Evolutionary conservation across 2,888 invertebrate genomes (phyloP).

Genomic region (Leptothorax acervorum): DNA sequence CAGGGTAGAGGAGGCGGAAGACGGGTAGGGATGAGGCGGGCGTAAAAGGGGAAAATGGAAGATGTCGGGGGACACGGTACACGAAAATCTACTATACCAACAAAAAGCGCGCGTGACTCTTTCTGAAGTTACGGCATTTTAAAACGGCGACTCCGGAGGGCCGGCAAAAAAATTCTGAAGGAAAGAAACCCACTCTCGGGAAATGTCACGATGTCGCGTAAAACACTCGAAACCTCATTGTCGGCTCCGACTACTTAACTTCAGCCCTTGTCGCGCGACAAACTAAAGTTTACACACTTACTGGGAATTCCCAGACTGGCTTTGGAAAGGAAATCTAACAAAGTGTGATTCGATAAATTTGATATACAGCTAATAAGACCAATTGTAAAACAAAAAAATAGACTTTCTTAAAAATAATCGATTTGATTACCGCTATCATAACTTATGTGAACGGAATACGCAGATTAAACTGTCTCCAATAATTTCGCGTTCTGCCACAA

Average conservation of each 20-base stretch:
- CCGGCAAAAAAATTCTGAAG: slow-evolving; percentile 68
- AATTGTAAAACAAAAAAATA: not conserved
- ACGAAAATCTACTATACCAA: slow-evolving; percentile 72
- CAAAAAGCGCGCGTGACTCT: slow-evolving; percentile 67
- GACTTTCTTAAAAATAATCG: not conserved
- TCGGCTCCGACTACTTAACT: slow-evolving; percentile 63
- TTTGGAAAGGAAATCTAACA: not conserved
- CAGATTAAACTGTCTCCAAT: slow-evolving; percentile 14
- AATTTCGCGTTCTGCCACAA: slow-evolving; percentile 9
- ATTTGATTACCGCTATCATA: not conserved
- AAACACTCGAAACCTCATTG: slow-evolving; percentile 62
- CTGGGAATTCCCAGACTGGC: not conserved
- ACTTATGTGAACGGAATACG: not conserved
- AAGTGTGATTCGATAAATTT: not conserved
- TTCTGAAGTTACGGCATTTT: slow-evolving; percentile 60
- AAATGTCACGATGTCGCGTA: slow-evolving; percentile 41
- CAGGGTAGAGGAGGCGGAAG: slow-evolving; percentile 18
- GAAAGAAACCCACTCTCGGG: slow-evolving; percentile 60
- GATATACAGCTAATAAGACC: not conserved
- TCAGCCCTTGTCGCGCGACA: slow-evolving; percentile 26
- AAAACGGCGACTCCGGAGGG: slow-evolving; percentile 58
- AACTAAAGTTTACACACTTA: slow-evolving; percentile 40
- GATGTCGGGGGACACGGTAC: slow-evolving; percentile 66
- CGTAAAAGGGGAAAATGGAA: slow-evolving; percentile 45
- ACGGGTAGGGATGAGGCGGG: slow-evolving; percentile 32